Percentiles rank a stretch among this genome's conserved stretches.
These are phyloP conservation scores for Bedellia somnulentella DNA, from an alignment of 2,888 invertebrate genomes.

Conservation along the genomic window DNA sequence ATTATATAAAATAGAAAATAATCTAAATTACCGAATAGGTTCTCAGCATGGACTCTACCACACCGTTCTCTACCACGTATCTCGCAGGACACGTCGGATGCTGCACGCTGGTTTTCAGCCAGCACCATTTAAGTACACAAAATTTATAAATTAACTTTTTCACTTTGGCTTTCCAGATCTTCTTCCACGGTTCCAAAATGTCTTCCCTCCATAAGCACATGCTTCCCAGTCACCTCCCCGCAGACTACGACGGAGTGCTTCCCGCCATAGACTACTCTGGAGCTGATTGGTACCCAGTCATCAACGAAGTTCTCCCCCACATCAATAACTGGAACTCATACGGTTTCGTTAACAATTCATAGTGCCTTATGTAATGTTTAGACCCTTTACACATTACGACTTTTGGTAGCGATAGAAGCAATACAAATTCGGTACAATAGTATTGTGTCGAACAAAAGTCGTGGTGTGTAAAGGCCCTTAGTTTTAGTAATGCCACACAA, in stretches of 20 bases:
- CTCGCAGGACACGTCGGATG: too few relatives aligned
- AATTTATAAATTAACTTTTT: too few relatives aligned
- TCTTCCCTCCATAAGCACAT: constrained; percentile 73
- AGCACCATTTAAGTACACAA: too few relatives aligned
- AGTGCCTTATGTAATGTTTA: constrained; percentile 10
- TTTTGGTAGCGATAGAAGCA: background rate
- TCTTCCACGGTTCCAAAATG: constrained; percentile 84
- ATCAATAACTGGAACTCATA: constrained; percentile 70
- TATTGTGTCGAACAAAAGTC: constrained; percentile 7
- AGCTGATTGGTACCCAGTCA: constrained; percentile 75
- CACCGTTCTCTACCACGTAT: too few relatives aligned
- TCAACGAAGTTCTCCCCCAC: constrained; percentile 65
- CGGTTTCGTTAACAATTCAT: constrained; percentile 62
- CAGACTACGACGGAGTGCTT: constrained; percentile 74
- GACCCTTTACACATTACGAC: background rate
- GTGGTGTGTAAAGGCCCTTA: constrained; percentile 12
- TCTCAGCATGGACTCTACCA: too few relatives aligned
- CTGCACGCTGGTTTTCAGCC: too few relatives aligned
- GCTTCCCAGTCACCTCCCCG: constrained; percentile 68
- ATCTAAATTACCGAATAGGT: too few relatives aligned
- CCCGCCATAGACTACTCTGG: constrained; percentile 77
- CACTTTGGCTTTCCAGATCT: constrained; percentile 66
- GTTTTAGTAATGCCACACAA: too few relatives aligned
- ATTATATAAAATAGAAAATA: too few relatives aligned
- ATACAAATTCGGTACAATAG: too few relatives aligned